Percentiles rank a stretch among this genome's conserved stretches.
These are phyloP conservation scores for Montipora capricornis DNA, from an alignment of 64 coral and sea anemone species.

Conservation along the genomic window DNA sequence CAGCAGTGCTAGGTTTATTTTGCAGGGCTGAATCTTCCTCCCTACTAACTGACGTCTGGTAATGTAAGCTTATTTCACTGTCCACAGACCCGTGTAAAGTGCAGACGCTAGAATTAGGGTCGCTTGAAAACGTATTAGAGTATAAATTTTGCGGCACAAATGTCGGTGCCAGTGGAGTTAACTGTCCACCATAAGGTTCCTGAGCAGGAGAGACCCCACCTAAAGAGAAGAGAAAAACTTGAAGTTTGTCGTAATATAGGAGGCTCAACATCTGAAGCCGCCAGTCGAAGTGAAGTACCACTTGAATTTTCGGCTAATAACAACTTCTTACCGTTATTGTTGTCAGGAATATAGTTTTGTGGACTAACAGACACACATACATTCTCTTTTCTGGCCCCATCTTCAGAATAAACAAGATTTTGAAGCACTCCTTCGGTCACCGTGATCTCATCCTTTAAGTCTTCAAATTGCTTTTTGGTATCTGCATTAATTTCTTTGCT, in stretches of 20 bases:
- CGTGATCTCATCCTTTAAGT: neutral
- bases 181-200: neutral
- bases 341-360: neutral
- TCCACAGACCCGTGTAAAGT: neutral
- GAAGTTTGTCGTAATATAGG: neutral
- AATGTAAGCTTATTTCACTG: neutral
- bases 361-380: neutral
- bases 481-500: constrained; percentile 6
- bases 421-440: neutral
- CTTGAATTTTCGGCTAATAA: neutral
- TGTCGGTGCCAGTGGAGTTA: neutral
- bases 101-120: neutral
- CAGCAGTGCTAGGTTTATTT: neutral
- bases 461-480: neutral
- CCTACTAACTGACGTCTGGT: neutral
- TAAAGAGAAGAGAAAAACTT: neutral
- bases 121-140: neutral
- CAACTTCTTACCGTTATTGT: neutral
- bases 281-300: neutral
- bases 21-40: neutral
- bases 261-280: no score
- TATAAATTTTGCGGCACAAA: neutral
- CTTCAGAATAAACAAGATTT: neutral
- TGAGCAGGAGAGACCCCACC: neutral
- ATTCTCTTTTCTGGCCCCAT: neutral